Percentiles rank a stretch among this genome's conserved stretches.
Evolutionary conservation across 2,113 vertebrate species (phyloP).

Genomic region (Mesitornis unicolor): DNA sequence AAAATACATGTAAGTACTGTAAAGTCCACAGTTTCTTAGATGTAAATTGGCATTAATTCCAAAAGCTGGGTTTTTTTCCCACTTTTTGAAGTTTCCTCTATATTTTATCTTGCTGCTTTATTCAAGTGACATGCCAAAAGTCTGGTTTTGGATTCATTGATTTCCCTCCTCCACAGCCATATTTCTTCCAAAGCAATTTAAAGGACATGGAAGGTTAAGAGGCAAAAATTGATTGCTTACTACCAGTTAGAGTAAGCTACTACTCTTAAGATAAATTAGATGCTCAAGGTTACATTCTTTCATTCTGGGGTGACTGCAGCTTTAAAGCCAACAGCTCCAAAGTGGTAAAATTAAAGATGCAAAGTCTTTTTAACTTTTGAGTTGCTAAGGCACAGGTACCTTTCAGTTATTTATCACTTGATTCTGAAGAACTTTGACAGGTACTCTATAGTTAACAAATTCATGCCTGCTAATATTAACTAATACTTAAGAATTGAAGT

Average conservation of each 20-base stretch:
- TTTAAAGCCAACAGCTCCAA: not conserved
- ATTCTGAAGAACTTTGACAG: not conserved
- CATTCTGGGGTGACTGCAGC: not conserved
- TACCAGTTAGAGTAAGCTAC: not conserved
- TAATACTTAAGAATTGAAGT: not conserved
- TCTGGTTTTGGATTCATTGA: not conserved
- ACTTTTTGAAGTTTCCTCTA: not conserved
- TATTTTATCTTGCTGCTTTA: not conserved
- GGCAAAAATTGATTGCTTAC: not conserved
- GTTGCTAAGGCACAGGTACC: not conserved
- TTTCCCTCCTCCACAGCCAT: not conserved
- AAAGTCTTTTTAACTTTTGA: not conserved
- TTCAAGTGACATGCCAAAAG: not conserved
- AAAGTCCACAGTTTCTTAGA: not conserved
- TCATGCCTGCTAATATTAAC: not conserved
- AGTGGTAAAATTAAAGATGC: not conserved
- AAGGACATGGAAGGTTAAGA: not conserved
- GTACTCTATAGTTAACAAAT: not conserved
- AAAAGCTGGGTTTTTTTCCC: not conserved
- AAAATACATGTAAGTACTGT: not conserved
- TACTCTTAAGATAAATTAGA: not conserved
- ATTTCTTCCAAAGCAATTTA: slow-evolving; percentile 1
- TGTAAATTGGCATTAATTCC: not conserved
- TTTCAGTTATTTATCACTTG: not conserved
- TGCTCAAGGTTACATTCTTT: not conserved